Percentiles rank a stretch among this genome's conserved stretches.
phyloP scores from a whole-genome alignment of 92 coral and sea anemone species.

The Metridium senile region DNA sequence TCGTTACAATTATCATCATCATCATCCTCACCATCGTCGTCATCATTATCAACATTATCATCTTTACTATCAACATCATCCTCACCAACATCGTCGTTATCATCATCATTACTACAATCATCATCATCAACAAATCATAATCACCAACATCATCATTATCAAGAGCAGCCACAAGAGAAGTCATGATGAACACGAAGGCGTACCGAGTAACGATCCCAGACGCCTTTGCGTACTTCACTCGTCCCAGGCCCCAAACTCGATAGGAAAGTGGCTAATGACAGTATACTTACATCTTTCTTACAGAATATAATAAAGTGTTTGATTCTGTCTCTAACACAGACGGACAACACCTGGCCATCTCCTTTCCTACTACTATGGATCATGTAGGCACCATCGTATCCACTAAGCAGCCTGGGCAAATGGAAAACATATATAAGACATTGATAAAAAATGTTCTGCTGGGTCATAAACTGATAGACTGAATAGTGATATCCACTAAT shows the following conservation, averaged over 20 bases:
- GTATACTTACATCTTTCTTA: constrained; percentile 20
- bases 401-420: constrained; percentile 70
- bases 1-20: not conserved
- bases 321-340: constrained; percentile 77
- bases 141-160: not conserved
- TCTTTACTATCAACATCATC: not conserved
- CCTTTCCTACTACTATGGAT: constrained; percentile 74
- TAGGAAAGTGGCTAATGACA: too few relatives aligned
- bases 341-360: constrained; percentile 80
- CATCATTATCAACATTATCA: not conserved
- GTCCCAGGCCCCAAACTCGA: too few relatives aligned
- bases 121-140: too few relatives aligned
- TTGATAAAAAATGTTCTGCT: too few relatives aligned
- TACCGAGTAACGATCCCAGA: too few relatives aligned
- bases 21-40: not conserved
- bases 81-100: not conserved
- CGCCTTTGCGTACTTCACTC: too few relatives aligned
- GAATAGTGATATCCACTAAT: too few relatives aligned
- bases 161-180: too few relatives aligned
- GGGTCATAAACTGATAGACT: too few relatives aligned
- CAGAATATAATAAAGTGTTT: constrained; percentile 77
- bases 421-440: too few relatives aligned
- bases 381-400: constrained; percentile 73
- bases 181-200: too few relatives aligned
- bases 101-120: not conserved